Evolutionary conservation across 2,888 invertebrate genomes (phyloP).

Genomic region (Lomographa bimaculata): DNA sequence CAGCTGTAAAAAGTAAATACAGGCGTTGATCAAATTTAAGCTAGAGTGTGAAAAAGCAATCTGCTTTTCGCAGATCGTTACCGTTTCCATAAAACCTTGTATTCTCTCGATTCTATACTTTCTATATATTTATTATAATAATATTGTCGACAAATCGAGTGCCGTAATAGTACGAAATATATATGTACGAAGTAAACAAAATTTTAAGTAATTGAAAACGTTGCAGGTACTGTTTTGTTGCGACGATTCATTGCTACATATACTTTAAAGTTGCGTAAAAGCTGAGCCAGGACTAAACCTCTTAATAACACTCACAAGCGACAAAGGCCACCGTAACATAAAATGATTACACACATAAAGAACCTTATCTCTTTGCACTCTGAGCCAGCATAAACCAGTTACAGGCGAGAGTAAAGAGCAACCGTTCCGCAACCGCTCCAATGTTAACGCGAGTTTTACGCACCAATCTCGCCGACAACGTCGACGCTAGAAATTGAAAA

Average conservation of each 20-base stretch:
- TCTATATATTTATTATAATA: no score
- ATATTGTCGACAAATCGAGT: no score
- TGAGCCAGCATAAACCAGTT: constrained; percentile 71
- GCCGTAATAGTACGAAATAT: no score
- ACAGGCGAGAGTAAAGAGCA: constrained; percentile 69
- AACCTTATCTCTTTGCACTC: constrained; percentile 78
- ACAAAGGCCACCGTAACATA: constrained; percentile 68
- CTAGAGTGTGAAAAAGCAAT: constrained; percentile 47
- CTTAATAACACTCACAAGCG: constrained; percentile 70
- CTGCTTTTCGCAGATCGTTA: constrained; percentile 44
- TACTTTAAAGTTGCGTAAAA: constrained; percentile 31
- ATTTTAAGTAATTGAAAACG: no score
- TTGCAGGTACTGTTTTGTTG: no score
- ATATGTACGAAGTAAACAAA: no score
- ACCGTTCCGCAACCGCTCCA: constrained; percentile 70
- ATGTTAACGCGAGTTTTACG: constrained; percentile 80
- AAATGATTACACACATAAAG: constrained; percentile 80
- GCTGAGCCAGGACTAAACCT: constrained; percentile 37
- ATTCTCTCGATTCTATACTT: constrained; percentile 45
- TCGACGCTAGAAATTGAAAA: constrained; percentile 75
- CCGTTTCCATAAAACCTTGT: constrained; percentile 44
- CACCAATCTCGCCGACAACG: constrained; percentile 67
- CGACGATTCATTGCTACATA: no score
- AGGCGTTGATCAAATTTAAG: constrained; percentile 51
- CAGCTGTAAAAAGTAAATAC: constrained; percentile 54